Base-by-base conservation (phyloP, 2,888 invertebrate genomes). In the Halictus ligatus region DNA sequence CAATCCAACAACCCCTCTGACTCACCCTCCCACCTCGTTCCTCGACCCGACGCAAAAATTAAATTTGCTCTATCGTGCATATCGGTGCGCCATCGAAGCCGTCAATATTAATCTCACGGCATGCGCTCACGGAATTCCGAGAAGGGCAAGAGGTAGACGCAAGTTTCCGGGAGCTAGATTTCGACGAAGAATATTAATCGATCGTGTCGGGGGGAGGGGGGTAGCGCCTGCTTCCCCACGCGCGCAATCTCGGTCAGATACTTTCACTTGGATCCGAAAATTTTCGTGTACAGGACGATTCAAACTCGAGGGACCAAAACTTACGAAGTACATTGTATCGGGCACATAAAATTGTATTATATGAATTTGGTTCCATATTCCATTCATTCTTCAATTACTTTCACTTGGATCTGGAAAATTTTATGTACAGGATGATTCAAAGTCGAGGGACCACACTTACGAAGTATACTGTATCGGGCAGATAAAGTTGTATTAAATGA, bases 101-200 rank as follows among this genome's bases (percentile, higher is more conserved):
- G 92, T 92, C 92, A 92, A 92, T 92, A 92, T 92, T 92, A 92
- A 92, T 92, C 88, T 89, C 78, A 84, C 84, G 84, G 85, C 82
- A 87, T 87, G 89, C 89, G 88, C 84, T 75, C 87, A 82, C 77
- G 75, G 90, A 91, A 92, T 92, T 81, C 85, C 85, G 80, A 90
- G 82, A 84, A 83, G 82, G 78, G 72, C 77, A 82, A 75, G 83
- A 75, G 78, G 75, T 77, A 79, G 71, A 82, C 75, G 69, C 76
- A 83, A 80, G 81, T 83, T 90, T 83, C 84, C 29, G 48, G 15
- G 18, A 67, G 75, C 81, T 76, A 77, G 77, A 87, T 86, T 86
- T 82, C 74, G 69, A 35, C 75, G 87, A 88, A 83, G 89, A 90
- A 90, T 89, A 89, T 90, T 89, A 88, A 89, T 89, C 81, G 85